Conservation (phyloP, 2,113 vertebrate species). For the Onychostoma macrolepis region DNA sequence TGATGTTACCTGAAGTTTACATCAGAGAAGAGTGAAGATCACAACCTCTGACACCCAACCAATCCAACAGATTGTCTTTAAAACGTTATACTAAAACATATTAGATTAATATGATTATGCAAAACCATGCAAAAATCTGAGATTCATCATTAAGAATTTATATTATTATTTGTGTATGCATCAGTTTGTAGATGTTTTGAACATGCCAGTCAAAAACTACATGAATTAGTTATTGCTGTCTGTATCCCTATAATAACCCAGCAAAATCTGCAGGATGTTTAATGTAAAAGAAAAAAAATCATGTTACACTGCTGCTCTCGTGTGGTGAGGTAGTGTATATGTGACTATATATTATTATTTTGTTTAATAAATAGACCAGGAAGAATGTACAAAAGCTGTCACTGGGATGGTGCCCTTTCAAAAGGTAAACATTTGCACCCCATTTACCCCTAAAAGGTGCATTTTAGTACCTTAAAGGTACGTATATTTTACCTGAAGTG, state of each 20-base stretch:
- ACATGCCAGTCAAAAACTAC: background rate
- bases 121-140: background rate
- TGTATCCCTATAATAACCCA: background rate
- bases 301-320: background rate
- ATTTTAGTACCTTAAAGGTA: too few relatives aligned
- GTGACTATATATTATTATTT: background rate
- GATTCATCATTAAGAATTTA: background rate
- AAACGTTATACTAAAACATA: background rate
- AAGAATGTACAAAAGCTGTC: too few relatives aligned
- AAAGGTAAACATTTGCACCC: too few relatives aligned
- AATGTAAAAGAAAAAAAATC: background rate
- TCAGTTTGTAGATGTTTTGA: background rate
- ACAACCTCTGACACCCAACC: background rate
- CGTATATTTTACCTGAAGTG: too few relatives aligned
- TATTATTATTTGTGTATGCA: background rate
- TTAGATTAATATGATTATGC: background rate
- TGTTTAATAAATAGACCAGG: too few relatives aligned
- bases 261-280: background rate
- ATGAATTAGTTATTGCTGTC: background rate
- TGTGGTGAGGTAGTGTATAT: background rate
- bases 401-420: too few relatives aligned
- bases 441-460: too few relatives aligned
- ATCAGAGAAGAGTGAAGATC: background rate
- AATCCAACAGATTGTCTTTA: background rate
- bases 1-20: background rate